These are phyloP conservation scores for Eubucco bourcierii DNA, from an alignment of 2,113 vertebrate species.

Conservation along the genomic window DNA sequence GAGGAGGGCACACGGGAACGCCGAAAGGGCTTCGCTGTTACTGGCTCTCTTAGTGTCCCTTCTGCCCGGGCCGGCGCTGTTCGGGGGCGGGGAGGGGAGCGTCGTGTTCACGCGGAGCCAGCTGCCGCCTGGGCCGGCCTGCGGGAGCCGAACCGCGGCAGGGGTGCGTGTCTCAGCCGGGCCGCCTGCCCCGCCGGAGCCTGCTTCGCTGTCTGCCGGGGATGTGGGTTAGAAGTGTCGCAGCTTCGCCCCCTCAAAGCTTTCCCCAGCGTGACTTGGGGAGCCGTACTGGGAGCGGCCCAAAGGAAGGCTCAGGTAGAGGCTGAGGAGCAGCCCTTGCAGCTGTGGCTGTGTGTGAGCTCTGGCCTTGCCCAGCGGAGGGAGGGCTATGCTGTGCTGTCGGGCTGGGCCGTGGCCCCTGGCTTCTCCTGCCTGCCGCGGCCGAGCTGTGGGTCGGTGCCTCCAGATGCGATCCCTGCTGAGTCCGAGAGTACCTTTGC, in stretches of 20 bases:
- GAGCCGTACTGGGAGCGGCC: background rate
- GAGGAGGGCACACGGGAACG: background rate
- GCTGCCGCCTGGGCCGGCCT: background rate
- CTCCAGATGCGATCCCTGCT: accelerated
- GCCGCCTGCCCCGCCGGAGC: background rate
- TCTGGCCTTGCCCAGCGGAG: background rate
- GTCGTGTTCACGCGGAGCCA: background rate
- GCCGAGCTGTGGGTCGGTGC: background rate
- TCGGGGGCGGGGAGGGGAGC: too few species aligned
- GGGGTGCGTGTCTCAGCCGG: too few species aligned
- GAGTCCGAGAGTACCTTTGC: background rate
- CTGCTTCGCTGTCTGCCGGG: background rate
- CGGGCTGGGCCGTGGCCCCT: background rate
- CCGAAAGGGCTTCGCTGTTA: background rate
- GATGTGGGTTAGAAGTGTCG: background rate
- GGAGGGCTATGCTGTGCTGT: background rate
- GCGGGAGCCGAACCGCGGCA: background rate
- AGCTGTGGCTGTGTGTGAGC: background rate
- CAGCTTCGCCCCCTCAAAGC: accelerated
- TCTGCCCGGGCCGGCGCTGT: background rate
- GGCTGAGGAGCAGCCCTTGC: background rate
- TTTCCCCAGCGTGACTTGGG: background rate
- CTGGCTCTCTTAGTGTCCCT: background rate
- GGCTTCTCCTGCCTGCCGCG: background rate
- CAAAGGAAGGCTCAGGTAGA: background rate